Percentiles rank a stretch among this genome's conserved stretches.
phyloP scores from a whole-genome alignment of 2,113 vertebrate genomes.

The Nibea albiflora region DNA sequence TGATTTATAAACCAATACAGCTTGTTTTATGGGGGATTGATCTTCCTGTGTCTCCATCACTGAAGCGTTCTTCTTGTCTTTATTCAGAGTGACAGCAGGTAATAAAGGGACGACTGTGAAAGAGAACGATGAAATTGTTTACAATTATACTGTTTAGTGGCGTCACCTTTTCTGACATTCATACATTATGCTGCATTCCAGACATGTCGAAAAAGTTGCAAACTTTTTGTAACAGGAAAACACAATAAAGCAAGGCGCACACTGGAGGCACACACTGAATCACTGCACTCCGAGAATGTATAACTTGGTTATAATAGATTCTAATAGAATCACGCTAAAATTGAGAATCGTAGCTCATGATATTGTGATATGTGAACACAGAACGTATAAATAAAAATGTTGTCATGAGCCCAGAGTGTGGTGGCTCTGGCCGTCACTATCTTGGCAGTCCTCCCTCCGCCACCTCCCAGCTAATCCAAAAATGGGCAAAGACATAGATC shows the following conservation, averaged over 20 bases:
- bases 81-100: slow-evolving; percentile 68
- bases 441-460: too few species aligned
- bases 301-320: background rate
- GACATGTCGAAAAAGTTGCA: slow-evolving; percentile 7
- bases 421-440: too few species aligned
- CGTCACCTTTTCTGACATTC: slow-evolving; percentile 52
- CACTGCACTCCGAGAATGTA: background rate
- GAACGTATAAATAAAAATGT: too few species aligned
- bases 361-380: too few species aligned
- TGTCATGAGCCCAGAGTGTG: too few species aligned
- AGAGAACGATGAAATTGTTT: slow-evolving; percentile 57
- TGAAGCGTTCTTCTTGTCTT: slow-evolving; percentile 61
- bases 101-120: slow-evolving; percentile 57
- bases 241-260: background rate
- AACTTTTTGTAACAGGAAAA: slow-evolving; percentile 8
- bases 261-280: background rate
- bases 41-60: slow-evolving; percentile 62
- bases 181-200: slow-evolving; percentile 19
- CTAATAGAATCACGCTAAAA: background rate
- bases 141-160: slow-evolving; percentile 48
- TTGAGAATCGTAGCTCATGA: background rate
- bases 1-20: slow-evolving; percentile 76
- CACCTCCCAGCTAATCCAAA: too few species aligned
- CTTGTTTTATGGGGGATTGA: slow-evolving; percentile 78
- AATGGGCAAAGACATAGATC: too few species aligned